Percentiles rank a stretch among this genome's conserved stretches.
Conservation (phyloP, 2,888 invertebrate species). For the Strigamia transsilvanica region DNA sequence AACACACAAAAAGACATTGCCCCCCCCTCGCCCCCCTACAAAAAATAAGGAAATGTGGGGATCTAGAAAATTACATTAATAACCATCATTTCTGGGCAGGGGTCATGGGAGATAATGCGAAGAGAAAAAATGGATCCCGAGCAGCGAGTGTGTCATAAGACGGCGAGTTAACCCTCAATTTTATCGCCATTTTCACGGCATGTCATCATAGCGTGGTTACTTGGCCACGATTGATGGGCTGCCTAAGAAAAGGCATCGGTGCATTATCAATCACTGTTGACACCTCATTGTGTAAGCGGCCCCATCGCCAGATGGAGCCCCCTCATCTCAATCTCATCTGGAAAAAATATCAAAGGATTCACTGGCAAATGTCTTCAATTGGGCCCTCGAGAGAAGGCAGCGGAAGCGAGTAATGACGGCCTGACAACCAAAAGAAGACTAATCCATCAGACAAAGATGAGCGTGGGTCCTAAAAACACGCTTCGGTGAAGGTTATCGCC, state of each 20-base stretch:
- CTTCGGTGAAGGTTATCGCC: not conserved
- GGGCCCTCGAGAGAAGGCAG: not conserved
- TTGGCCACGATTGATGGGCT: not conserved
- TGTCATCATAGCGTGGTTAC: not conserved
- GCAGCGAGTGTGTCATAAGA: not conserved
- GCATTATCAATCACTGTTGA: conserved; percentile 42
- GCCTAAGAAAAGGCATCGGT: conserved; percentile 26
- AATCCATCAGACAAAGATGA: conserved; percentile 21
- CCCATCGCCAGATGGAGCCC: conserved; percentile 36
- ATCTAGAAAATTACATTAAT: conserved; percentile 15
- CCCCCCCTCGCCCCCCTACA: not conserved
- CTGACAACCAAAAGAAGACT: conserved; percentile 16
- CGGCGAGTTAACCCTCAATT: conserved; percentile 12
- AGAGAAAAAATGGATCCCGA: not conserved
- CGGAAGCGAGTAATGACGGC: conserved; percentile 27
- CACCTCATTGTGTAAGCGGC: conserved; percentile 34
- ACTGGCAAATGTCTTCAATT: conserved; percentile 39
- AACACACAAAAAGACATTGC: not conserved
- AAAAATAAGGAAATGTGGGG: not conserved
- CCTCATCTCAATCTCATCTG: conserved; percentile 29
- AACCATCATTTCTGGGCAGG: not conserved
- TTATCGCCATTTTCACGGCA: conserved; percentile 31
- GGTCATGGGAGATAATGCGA: not conserved
- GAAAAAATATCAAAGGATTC: conserved; percentile 7
- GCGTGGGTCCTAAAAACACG: not conserved